A percentile compares a stretch with the other conserved stretches of the same genome.
These are phyloP conservation scores for human (Homo sapiens) DNA, from an alignment of 2,113 vertebrate genomes.

Conservation along the genomic window DNA sequence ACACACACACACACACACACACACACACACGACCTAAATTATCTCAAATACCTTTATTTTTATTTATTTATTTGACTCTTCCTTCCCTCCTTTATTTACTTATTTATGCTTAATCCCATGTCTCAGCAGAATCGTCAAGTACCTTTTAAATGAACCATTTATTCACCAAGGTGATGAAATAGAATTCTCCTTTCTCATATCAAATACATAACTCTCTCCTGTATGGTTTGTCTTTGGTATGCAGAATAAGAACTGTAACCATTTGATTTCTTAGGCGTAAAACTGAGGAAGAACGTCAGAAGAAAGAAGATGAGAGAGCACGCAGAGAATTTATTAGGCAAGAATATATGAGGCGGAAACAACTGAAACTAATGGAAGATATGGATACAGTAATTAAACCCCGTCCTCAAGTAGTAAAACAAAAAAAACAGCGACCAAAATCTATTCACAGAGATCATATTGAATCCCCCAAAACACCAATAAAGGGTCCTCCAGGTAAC, in stretches of 20 bases:
- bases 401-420: slow-evolving; percentile 87
- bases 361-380: slow-evolving; percentile 97
- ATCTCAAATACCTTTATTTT: background rate
- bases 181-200: background rate
- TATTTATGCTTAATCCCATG: too few relatives aligned
- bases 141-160: background rate
- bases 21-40: background rate
- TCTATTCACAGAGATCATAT: slow-evolving; percentile 95
- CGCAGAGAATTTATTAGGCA: slow-evolving; percentile 97
- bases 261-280: slow-evolving; percentile 87
- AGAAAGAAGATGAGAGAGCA: slow-evolving; percentile 96
- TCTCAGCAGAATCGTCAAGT: too few relatives aligned
- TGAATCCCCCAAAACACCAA: slow-evolving; percentile 93
- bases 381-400: slow-evolving; percentile 95
- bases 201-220: background rate
- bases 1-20: background rate
- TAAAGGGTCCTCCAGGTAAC: slow-evolving; percentile 95
- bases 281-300: slow-evolving; percentile 95
- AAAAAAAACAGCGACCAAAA: slow-evolving; percentile 94
- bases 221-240: background rate
- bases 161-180: background rate
- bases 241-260: background rate
- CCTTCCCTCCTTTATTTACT: too few relatives aligned
- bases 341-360: slow-evolving; percentile 97
- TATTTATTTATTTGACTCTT: too few relatives aligned